Evolutionary conservation across 2,113 vertebrate species (phyloP).

Genomic region (Sclerurus mexicanus): DNA sequence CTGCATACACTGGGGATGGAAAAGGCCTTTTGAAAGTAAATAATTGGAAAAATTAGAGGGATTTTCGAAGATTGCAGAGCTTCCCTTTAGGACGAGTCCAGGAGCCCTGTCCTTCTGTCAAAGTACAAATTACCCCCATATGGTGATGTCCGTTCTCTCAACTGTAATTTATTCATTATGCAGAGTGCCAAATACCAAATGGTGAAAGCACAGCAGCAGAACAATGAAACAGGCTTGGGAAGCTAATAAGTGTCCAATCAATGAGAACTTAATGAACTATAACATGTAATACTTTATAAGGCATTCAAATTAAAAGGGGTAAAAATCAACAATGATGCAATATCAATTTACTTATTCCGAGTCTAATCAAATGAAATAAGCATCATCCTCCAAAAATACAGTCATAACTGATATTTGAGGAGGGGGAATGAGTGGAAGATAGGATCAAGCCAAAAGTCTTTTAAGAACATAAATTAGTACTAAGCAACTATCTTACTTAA

Average conservation of each 20-base stretch:
- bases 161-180: constrained; percentile 69
- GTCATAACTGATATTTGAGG: neutral
- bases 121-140: constrained; percentile 65
- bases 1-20: constrained; percentile 39
- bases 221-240: constrained; percentile 37
- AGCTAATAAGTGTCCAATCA: constrained; percentile 30
- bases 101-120: constrained; percentile 57
- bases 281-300: constrained; percentile 32
- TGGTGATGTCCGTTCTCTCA: constrained; percentile 55
- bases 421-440: neutral
- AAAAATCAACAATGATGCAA: neutral
- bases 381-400: neutral
- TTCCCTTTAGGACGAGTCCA: constrained; percentile 56
- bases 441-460: neutral
- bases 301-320: constrained; percentile 5
- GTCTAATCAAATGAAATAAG: neutral
- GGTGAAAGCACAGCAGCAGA: constrained; percentile 50
- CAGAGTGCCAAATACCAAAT: constrained; percentile 44
- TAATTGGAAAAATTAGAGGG: constrained; percentile 69
- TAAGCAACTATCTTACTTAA: neutral
- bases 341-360: constrained; percentile 2
- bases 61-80: constrained; percentile 48
- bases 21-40: constrained; percentile 67
- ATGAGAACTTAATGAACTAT: constrained; percentile 29
- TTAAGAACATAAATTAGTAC: neutral